Conservation (phyloP, 2,113 vertebrate genomes). For the Hystrix cristata region DNA sequence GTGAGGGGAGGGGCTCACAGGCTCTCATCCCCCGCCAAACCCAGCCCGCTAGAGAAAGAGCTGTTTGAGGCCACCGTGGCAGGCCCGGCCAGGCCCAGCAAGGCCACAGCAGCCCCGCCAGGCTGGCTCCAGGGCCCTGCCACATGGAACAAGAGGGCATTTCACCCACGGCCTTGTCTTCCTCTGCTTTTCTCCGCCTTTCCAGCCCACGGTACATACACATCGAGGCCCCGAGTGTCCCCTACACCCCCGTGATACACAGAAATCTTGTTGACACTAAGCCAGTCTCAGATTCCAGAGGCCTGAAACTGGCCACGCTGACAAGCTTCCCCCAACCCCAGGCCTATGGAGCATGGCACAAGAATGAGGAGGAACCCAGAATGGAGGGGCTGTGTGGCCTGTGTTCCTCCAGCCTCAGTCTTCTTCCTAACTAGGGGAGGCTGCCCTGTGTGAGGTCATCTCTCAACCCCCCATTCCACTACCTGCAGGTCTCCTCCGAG, state of each 20-base stretch:
- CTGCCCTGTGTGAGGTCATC: fast-evolving
- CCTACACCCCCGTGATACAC: neutral
- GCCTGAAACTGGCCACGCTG: neutral
- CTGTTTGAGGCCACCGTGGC: neutral
- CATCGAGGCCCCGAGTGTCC: neutral
- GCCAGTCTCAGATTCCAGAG: neutral
- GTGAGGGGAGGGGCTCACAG: neutral
- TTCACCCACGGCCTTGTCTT: neutral
- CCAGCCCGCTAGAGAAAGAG: slow-evolving; percentile 69
- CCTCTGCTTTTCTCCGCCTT: neutral
- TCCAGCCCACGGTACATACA: neutral
- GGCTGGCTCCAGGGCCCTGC: slow-evolving; percentile 62
- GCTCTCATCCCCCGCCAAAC: slow-evolving; percentile 57
- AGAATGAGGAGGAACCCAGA: no score
- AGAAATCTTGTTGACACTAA: neutral
- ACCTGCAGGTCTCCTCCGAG: slow-evolving; percentile 94
- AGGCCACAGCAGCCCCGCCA: neutral
- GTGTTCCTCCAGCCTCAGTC: fast-evolving
- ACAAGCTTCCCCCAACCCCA: neutral
- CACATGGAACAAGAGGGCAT: slow-evolving; percentile 60
- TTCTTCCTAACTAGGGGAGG: neutral
- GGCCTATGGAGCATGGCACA: neutral
- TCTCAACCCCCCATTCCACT: neutral
- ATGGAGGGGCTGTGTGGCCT: fast-evolving
- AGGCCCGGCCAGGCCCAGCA: neutral